Evolutionary conservation across 1,140 invertebrate species (phyloP), one percentile per base, ranked within the genome.

Genomic region (Drosophila trapezifrons): DNA sequence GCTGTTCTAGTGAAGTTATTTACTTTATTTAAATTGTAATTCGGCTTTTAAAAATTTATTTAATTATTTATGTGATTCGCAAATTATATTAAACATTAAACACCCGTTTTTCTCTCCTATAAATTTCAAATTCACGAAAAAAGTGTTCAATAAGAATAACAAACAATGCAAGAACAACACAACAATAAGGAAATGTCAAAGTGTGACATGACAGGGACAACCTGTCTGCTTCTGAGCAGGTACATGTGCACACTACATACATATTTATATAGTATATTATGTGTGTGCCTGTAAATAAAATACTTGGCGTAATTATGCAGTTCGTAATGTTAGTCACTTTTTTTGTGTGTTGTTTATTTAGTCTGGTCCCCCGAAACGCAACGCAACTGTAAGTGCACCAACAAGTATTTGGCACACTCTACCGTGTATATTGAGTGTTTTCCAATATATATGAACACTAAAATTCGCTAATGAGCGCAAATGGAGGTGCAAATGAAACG

Each of bases 141-240:
- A 15, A 58, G 13, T 46, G 9, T 17, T 43, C 18, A 45, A 38
- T 47, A 25, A 17, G 10, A 55, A 35, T 17, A 40, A 25, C 35
- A 70, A 57, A 70, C 65, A 71, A 56, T 58, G n/a, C 40, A 38
- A 42, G 27, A 63, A 64, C 38, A 67, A 56, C 55, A 59, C 32
- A 60, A 75, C 76, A 84, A 76, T 63, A 54, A 71, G 80, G 80
- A 83, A 83, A 72, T 70, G 49, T 70, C 67, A 71, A n/a, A 35
- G 7, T 47, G 32, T 80, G 80, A 80, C 81, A 80, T 40, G 57
- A 73, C 77, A 83, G 81, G 81, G 80, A 60, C 81, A 83, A 73
- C 58, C 46, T 83, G 80, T 84, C 80, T 80, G 81, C 59, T 29
- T 37, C 51, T 32, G 12, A 70, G 25, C 66, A 45, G 42, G 20